phyloP scores from a whole-genome alignment of 2,113 vertebrate genomes.

The Rostratula benghalensis region DNA sequence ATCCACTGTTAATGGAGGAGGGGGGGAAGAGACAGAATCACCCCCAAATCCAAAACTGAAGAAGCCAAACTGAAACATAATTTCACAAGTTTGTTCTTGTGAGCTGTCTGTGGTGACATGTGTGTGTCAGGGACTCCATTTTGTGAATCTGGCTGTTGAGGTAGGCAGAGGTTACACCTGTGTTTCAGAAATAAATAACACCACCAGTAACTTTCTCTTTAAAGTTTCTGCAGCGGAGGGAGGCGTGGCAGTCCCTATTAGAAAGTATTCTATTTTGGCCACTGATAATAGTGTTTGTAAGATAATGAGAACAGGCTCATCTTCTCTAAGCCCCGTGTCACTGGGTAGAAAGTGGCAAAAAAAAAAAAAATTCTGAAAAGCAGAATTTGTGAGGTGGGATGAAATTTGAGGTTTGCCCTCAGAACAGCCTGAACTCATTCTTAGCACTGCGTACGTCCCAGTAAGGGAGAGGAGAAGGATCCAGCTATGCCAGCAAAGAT shows the following conservation, averaged over 20 bases:
- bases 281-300: background rate
- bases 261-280: background rate
- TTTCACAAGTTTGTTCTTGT: background rate
- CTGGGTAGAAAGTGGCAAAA: background rate
- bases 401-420: background rate
- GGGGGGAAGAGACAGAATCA: fast-evolving
- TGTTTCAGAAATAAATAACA: background rate
- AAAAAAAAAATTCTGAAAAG: background rate
- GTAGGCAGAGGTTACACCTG: background rate
- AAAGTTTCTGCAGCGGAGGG: background rate
- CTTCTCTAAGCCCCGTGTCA: background rate
- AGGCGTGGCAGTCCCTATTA: background rate
- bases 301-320: background rate
- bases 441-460: background rate
- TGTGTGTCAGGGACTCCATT: background rate
- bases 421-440: background rate
- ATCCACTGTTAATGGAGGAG: background rate
- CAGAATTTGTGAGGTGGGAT: background rate
- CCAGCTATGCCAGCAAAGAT: background rate
- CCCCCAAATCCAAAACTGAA: fast-evolving
- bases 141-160: background rate
- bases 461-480: background rate
- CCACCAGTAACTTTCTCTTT: background rate
- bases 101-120: background rate
- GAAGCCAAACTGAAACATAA: background rate